A percentile compares a stretch with the other conserved stretches of the same genome.
Evolutionary conservation across 2,888 invertebrate species (phyloP).

Genomic region (Drosophila rubida): DNA sequence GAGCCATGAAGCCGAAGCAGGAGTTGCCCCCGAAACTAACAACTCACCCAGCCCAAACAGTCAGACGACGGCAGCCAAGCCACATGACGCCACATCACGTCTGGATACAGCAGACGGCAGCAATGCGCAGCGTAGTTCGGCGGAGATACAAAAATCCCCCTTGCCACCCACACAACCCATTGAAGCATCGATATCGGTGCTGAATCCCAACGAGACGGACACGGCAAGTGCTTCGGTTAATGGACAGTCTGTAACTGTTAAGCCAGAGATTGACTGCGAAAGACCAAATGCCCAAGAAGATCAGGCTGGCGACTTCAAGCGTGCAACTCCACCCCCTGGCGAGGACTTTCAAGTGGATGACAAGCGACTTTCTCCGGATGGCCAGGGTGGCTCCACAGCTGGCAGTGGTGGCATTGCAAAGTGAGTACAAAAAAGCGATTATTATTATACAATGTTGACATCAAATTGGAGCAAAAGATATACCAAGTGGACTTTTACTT

Average conservation of each 20-base stretch:
- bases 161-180: constrained; percentile 82
- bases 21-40: constrained; percentile 62
- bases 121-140: constrained; percentile 47
- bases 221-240: constrained; percentile 83
- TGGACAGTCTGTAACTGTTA: constrained; percentile 86
- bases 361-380: constrained; percentile 80
- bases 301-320: constrained; percentile 31
- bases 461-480: too few relatives aligned
- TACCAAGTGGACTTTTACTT: too few relatives aligned
- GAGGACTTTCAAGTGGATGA: constrained; percentile 74
- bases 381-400: constrained; percentile 80
- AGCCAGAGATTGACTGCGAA: constrained; percentile 87
- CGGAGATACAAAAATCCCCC: constrained; percentile 76
- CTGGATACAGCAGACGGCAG: constrained; percentile 74
- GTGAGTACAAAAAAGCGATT: constrained; percentile 48
- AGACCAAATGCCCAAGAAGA: constrained; percentile 86
- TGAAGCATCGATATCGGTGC: constrained; percentile 83
- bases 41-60: constrained; percentile 77
- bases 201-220: constrained; percentile 65
- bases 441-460: too few relatives aligned
- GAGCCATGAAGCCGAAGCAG: constrained; percentile 81
- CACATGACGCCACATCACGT: constrained; percentile 66
- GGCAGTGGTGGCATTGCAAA: constrained; percentile 72
- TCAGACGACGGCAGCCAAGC: constrained; percentile 68
- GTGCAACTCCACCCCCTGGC: constrained; percentile 37